These are phyloP conservation scores for Caenorhabditis plicata DNA, from an alignment of 2,888 invertebrate species.

Conservation along the genomic window DNA sequence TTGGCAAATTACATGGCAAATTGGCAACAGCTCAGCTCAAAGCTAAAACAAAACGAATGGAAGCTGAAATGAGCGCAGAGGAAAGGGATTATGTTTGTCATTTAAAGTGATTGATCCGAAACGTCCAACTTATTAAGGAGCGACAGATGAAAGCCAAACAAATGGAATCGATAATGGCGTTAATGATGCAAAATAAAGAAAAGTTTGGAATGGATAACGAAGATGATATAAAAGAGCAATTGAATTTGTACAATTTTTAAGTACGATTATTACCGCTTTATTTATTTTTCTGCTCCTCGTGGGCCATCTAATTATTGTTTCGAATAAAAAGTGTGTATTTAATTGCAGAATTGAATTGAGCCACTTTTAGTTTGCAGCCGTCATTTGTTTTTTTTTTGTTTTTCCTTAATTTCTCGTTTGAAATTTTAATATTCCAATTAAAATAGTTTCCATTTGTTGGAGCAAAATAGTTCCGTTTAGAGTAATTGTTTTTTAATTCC, in stretches of 20 bases:
- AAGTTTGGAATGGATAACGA: conserved; percentile 57
- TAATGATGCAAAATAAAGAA: conserved; percentile 58
- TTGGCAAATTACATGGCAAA: conserved; percentile 59
- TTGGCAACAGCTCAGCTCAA: conserved; percentile 59
- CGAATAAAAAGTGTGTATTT: too few species aligned
- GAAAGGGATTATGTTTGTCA: conserved; percentile 48
- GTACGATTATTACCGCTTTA: too few species aligned
- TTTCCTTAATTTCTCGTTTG: too few species aligned
- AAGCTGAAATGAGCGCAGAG: conserved; percentile 51
- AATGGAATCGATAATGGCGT: conserved; percentile 53
- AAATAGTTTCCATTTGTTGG: too few species aligned
- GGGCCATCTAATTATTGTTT: too few species aligned
- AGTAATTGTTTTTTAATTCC: too few species aligned
- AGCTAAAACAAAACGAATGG: conserved; percentile 47
- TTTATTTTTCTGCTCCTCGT: too few species aligned
- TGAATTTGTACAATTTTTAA: conserved; percentile 57
- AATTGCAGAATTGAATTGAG: too few species aligned
- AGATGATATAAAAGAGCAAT: conserved; percentile 56
- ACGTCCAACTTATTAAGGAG: conserved; percentile 40
- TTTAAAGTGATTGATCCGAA: not conserved
- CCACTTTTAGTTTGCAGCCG: too few species aligned
- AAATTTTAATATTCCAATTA: too few species aligned
- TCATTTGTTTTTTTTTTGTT: too few species aligned
- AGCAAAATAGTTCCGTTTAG: too few species aligned
- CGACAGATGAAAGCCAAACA: conserved; percentile 46